A percentile compares a stretch with the other conserved stretches of the same genome.
These are phyloP conservation scores for Agrotis segetum DNA, from an alignment of 2,888 invertebrate species.

Conservation along the genomic window DNA sequence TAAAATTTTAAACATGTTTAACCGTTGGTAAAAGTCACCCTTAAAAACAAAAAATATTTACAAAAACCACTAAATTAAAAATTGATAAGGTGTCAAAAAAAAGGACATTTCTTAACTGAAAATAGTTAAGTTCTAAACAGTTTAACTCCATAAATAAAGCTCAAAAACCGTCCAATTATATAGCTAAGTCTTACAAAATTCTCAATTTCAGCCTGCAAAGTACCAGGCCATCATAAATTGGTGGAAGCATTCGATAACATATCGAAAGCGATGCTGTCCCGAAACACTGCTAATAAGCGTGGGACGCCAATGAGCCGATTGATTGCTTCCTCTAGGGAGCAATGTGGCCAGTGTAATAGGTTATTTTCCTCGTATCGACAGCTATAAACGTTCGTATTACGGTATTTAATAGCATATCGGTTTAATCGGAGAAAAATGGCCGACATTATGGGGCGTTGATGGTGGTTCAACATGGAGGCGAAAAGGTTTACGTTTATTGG, in stretches of 20 bases:
- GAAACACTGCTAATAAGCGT: slow-evolving; percentile 73
- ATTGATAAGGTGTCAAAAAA: too few relatives aligned
- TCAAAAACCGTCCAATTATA: neutral
- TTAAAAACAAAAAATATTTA: too few relatives aligned
- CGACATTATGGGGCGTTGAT: slow-evolving; percentile 32
- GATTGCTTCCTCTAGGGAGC: slow-evolving; percentile 71
- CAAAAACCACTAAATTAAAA: too few relatives aligned
- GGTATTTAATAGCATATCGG: slow-evolving; percentile 53
- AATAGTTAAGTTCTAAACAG: neutral
- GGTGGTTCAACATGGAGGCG: slow-evolving; percentile 9
- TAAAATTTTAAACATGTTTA: too few relatives aligned
- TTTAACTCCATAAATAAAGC: slow-evolving; percentile 1
- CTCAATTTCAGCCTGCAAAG: slow-evolving; percentile 25
- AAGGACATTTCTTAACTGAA: neutral
- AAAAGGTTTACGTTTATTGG: slow-evolving; percentile 15
- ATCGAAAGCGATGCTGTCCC: slow-evolving; percentile 70
- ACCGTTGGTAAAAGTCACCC: too few relatives aligned
- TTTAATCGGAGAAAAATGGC: slow-evolving; percentile 56
- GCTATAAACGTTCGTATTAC: slow-evolving; percentile 62
- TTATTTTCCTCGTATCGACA: slow-evolving; percentile 64
- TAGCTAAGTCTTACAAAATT: neutral
- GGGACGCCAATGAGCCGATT: slow-evolving; percentile 71
- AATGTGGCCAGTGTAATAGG: slow-evolving; percentile 65
- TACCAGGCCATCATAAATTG: slow-evolving; percentile 76
- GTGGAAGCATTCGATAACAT: slow-evolving; percentile 74